These are phyloP conservation scores for Enteromius radiatus DNA, from an alignment of 2,797 vertebrate species.

Conservation along the genomic window DNA sequence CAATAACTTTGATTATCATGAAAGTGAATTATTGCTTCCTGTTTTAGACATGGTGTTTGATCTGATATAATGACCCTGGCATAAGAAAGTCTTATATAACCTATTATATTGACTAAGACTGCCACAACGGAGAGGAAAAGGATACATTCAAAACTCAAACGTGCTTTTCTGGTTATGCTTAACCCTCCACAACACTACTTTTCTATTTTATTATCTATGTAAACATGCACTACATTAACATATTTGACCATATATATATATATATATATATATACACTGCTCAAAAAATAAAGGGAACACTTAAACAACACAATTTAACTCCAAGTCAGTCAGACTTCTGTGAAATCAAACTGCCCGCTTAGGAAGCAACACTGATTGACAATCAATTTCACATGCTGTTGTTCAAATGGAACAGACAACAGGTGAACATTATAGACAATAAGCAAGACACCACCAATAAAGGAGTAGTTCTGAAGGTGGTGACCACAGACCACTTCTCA, in stretches of 20 bases:
- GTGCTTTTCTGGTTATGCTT: background rate
- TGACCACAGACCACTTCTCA: too few relatives aligned
- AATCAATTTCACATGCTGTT: too few relatives aligned
- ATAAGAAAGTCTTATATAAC: constrained; percentile 1
- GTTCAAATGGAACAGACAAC: too few relatives aligned
- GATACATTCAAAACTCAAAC: background rate
- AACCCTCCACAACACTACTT: background rate
- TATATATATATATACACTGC: background rate
- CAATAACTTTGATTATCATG: background rate
- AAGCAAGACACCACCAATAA: too few relatives aligned
- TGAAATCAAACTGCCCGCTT: too few relatives aligned
- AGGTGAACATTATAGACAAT: too few relatives aligned
- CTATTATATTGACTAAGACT: background rate
- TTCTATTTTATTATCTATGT: background rate
- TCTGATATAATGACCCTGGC: background rate
- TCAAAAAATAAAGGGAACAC: too few relatives aligned
- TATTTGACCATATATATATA: background rate
- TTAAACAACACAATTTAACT: too few relatives aligned
- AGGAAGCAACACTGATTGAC: too few relatives aligned
- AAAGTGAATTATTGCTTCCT: constrained; percentile 25
- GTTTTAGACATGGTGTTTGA: background rate
- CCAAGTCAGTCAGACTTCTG: too few relatives aligned
- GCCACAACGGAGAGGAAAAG: background rate
- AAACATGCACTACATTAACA: background rate
- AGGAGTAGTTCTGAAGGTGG: too few relatives aligned